Evolutionary conservation across 2,888 invertebrate species (phyloP).

Genomic region (Agonopterix subpropinquella): DNA sequence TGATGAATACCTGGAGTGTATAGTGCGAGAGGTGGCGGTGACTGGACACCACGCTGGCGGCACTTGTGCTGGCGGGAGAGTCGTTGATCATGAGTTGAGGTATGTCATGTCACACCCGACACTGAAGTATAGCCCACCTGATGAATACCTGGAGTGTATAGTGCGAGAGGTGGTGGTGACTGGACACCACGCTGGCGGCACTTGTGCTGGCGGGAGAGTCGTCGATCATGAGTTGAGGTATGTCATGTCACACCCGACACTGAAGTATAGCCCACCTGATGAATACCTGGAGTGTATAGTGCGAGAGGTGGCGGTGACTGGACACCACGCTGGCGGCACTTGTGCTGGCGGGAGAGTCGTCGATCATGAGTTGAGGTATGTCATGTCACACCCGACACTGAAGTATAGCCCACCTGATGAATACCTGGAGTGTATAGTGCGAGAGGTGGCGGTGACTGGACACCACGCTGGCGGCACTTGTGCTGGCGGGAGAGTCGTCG

Average conservation of each 20-base stretch:
- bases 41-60: constrained; percentile 89
- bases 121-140: constrained; percentile 38
- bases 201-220: constrained; percentile 85
- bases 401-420: constrained; percentile 52
- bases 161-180: constrained; percentile 78
- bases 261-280: constrained; percentile 46
- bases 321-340: constrained; percentile 88
- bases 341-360: constrained; percentile 87
- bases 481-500: constrained; percentile 85
- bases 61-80: constrained; percentile 85
- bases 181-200: constrained; percentile 88
- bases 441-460: constrained; percentile 79
- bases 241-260: too few relatives aligned
- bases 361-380: constrained; percentile 78
- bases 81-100: constrained; percentile 82
- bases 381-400: too few relatives aligned
- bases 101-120: constrained; percentile 23
- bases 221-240: constrained; percentile 81
- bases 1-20: constrained; percentile 78
- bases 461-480: constrained; percentile 90
- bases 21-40: constrained; percentile 77
- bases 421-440: constrained; percentile 79
- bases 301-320: constrained; percentile 78
- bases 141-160: constrained; percentile 79
- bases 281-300: constrained; percentile 79